phyloP scores from a whole-genome alignment of 2,888 invertebrate genomes.

The Lysandra coridon region DNA sequence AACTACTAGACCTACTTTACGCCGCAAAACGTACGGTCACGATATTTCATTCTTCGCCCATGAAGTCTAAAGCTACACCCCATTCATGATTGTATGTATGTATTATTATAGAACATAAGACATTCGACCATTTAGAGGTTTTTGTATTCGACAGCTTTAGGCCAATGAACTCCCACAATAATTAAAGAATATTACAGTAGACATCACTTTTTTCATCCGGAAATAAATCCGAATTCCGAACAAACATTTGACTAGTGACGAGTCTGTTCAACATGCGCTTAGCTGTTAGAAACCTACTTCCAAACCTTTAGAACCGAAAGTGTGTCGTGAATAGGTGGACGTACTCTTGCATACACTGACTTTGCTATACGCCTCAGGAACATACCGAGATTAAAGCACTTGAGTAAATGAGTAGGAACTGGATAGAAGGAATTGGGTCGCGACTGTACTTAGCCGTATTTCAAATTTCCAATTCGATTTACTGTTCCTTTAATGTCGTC shows the following conservation, averaged over 20 bases:
- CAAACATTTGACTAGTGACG: neutral
- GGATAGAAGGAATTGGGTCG: slow-evolving; percentile 40
- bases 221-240: neutral
- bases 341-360: neutral
- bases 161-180: no score
- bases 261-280: neutral
- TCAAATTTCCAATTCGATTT: slow-evolving; percentile 33
- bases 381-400: slow-evolving; percentile 39
- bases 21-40: no score
- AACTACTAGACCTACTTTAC: no score
- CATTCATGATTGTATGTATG: no score
- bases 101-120: no score
- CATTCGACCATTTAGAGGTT: no score
- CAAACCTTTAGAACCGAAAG: neutral
- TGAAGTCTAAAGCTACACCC: no score
- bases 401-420: slow-evolving; percentile 40
- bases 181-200: neutral
- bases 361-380: neutral
- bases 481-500: slow-evolving; percentile 27
- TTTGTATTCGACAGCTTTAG: no score
- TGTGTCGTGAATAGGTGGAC: slow-evolving; percentile 13
- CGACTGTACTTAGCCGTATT: slow-evolving; percentile 36
- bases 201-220: neutral
- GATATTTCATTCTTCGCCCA: no score
- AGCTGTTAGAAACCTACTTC: neutral